phyloP scores from a whole-genome alignment of 2,113 vertebrate genomes.

The Pleuronectes platessa region DNA sequence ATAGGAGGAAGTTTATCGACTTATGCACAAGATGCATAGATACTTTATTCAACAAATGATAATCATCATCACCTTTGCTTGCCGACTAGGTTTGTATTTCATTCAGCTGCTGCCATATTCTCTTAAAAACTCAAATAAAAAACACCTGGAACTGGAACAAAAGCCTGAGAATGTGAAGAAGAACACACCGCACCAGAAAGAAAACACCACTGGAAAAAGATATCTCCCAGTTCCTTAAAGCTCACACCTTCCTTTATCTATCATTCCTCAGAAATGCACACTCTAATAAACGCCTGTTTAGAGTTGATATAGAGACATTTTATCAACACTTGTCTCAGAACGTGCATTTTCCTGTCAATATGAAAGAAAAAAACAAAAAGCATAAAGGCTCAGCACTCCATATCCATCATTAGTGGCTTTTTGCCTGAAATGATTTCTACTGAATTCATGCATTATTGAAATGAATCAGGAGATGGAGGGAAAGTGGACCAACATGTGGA shows the following conservation, averaged over 20 bases:
- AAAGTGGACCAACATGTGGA: slow-evolving; percentile 50
- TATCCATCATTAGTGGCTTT: slow-evolving; percentile 69
- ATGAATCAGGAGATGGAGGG: slow-evolving; percentile 48
- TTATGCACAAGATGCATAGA: too few relatives aligned
- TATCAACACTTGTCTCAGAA: slow-evolving; percentile 46
- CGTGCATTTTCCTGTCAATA: slow-evolving; percentile 52
- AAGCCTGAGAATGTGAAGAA: too few relatives aligned
- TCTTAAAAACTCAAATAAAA: too few relatives aligned
- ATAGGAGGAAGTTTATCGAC: too few relatives aligned
- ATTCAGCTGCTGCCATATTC: too few relatives aligned
- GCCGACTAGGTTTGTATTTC: background rate
- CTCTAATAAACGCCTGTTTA: slow-evolving; percentile 7
- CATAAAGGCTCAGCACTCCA: slow-evolving; percentile 37
- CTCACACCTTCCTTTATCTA: slow-evolving; percentile 2
- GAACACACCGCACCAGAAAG: too few relatives aligned
- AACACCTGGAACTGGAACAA: too few relatives aligned
- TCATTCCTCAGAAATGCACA: slow-evolving; percentile 13
- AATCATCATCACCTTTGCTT: background rate
- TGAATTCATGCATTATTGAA: slow-evolving; percentile 74
- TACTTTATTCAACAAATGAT: background rate
- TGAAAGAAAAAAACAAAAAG: background rate
- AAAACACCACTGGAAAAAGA: background rate
- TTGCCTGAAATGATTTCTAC: slow-evolving; percentile 60
- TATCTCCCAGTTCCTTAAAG: background rate
- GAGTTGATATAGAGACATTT: slow-evolving; percentile 45